Conservation (phyloP, 2,797 vertebrate species). For the Champsocephalus esox region DNA sequence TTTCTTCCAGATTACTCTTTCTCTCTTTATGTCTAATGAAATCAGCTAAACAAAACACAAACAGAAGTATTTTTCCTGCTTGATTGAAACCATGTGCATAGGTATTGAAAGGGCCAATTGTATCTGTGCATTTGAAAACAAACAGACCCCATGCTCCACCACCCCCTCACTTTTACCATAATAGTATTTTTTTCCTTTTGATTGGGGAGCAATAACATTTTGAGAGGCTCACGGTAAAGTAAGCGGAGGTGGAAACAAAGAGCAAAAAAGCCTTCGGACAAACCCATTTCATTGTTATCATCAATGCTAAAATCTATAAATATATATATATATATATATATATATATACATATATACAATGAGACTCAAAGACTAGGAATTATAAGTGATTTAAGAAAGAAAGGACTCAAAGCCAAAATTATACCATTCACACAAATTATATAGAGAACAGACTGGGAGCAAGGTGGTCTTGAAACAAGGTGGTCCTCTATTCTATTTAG, state of each 20-base stretch:
- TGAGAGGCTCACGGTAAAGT: slow-evolving; percentile 50
- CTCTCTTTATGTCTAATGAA: not conserved
- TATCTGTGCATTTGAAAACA: slow-evolving; percentile 13
- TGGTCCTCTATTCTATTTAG: slow-evolving; percentile 53
- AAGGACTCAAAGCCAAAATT: slow-evolving; percentile 27
- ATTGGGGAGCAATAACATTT: slow-evolving; percentile 60
- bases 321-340: too few species aligned
- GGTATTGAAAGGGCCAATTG: slow-evolving; percentile 35
- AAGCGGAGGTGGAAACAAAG: slow-evolving; percentile 49
- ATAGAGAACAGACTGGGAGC: slow-evolving; percentile 15
- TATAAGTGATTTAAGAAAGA: slow-evolving; percentile 12
- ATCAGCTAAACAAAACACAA: slow-evolving; percentile 23
- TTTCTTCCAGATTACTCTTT: not conserved
- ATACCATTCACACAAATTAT: slow-evolving; percentile 33
- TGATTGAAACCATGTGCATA: slow-evolving; percentile 27
- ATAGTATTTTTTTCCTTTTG: slow-evolving; percentile 25
- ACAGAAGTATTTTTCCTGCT: slow-evolving; percentile 13
- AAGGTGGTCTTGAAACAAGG: slow-evolving; percentile 30
- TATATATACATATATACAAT: slow-evolving; percentile 22
- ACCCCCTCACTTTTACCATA: not conserved
- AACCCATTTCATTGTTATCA: slow-evolving; percentile 52
- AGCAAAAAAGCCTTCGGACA: slow-evolving; percentile 52
- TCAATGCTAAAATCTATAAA: not conserved
- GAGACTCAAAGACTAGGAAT: slow-evolving; percentile 15
- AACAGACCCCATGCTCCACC: slow-evolving; percentile 4